A percentile compares a stretch with the other conserved stretches of the same genome.
phyloP scores from a whole-genome alignment of 2,888 invertebrate genomes.

The Meganola albula region DNA sequence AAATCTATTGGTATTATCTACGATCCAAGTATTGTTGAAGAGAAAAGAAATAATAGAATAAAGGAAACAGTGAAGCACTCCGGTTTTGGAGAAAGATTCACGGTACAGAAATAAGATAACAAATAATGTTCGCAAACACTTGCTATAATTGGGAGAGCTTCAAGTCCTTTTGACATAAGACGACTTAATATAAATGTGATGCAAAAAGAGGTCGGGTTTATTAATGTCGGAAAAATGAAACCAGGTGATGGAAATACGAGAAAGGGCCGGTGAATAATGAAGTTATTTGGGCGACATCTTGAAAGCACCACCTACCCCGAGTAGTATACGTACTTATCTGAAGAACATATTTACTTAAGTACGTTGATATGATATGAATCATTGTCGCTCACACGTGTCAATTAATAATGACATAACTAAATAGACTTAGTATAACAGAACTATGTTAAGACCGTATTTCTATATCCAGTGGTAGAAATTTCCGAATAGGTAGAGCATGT shows the following conservation, averaged over 20 bases:
- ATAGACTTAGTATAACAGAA: too few species aligned
- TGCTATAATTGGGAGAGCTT: constrained; percentile 31
- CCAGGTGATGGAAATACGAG: constrained; percentile 7
- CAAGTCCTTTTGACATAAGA: constrained; percentile 33
- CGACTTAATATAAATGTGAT: constrained; percentile 30
- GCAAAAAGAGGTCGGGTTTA: constrained; percentile 34
- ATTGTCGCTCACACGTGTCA: too few species aligned
- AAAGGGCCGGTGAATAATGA: constrained; percentile 1
- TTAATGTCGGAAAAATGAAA: constrained; percentile 19
- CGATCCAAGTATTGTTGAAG: constrained; percentile 14
- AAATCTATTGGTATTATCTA: constrained; percentile 17
- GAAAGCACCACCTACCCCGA: neutral
- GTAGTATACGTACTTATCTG: too few species aligned
- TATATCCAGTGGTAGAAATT: too few species aligned
- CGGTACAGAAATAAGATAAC: constrained; percentile 36
- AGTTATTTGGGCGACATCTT: neutral
- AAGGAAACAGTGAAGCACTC: constrained; percentile 28
- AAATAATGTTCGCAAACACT: constrained; percentile 37
- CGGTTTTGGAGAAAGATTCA: constrained; percentile 25
- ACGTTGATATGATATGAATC: too few species aligned
- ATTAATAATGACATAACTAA: too few species aligned
- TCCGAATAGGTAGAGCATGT: too few species aligned
- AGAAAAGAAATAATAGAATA: constrained; percentile 18
- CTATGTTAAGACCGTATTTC: too few species aligned
- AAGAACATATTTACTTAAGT: too few species aligned